Conservation (phyloP, 92 coral and sea anemone genomes). For the Heliopora coerulea region DNA sequence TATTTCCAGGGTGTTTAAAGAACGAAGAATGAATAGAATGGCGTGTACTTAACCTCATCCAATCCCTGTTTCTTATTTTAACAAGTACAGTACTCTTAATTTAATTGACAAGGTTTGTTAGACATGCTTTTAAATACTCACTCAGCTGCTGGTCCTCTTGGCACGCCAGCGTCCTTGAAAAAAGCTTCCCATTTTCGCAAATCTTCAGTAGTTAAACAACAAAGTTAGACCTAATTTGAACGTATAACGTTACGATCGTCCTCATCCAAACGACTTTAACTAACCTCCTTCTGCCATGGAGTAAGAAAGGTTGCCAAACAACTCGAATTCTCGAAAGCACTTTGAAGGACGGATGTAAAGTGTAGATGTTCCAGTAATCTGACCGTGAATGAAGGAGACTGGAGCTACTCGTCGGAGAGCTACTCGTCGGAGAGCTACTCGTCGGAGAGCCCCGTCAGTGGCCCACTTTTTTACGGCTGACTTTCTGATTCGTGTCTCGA, state of each 20-base stretch:
- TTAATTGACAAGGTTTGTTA: neutral
- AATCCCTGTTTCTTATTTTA: too few relatives aligned
- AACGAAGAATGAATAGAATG: too few relatives aligned
- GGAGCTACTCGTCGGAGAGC: neutral
- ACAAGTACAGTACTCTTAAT: too few relatives aligned
- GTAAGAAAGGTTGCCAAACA: neutral
- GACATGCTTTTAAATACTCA: conserved; percentile 40
- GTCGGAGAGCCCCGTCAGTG: too few relatives aligned
- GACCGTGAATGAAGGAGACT: conserved; percentile 1
- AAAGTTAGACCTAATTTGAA: neutral
- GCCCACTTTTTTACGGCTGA: too few relatives aligned
- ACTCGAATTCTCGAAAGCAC: neutral
- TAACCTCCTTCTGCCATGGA: conserved; percentile 31
- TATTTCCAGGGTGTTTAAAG: too few relatives aligned
- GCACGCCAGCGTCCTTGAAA: conserved; percentile 91
- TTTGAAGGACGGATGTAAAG: neutral
- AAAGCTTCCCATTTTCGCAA: conserved; percentile 75
- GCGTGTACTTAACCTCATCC: too few relatives aligned
- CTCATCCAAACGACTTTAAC: neutral
- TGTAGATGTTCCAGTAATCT: neutral
- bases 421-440: too few relatives aligned
- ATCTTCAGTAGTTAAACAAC: neutral
- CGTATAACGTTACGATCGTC: neutral
- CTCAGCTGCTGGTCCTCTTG: conserved; percentile 83
- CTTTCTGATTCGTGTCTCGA: too few relatives aligned